Evolutionary conservation across 2,888 invertebrate species (phyloP).

Genomic region (Drosophila heteroneura): DNA sequence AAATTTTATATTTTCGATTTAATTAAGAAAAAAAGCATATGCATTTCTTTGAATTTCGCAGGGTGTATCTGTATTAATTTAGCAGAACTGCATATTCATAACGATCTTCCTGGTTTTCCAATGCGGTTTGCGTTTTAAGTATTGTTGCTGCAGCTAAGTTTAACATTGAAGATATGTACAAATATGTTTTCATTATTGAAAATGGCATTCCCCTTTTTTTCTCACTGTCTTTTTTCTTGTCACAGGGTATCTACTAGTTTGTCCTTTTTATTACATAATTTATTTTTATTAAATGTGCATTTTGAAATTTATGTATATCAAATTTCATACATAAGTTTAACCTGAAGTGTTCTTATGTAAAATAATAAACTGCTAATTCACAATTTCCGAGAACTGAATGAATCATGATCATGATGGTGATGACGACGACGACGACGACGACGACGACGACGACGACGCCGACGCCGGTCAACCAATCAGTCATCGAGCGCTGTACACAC

Average conservation of each 20-base stretch:
- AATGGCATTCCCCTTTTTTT: background rate
- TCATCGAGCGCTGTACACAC: conserved; percentile 59
- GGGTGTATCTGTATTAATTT: background rate
- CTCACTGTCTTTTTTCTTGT: background rate
- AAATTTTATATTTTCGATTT: background rate
- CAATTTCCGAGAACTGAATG: conserved; percentile 62
- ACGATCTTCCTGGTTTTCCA: too few relatives aligned
- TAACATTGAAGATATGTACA: background rate
- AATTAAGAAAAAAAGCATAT: background rate
- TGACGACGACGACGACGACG: conserved; percentile 24
- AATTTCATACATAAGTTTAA: conserved; percentile 10
- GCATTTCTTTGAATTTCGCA: background rate
- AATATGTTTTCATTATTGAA: background rate
- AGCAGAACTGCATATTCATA: too few relatives aligned
- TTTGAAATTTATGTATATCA: conserved; percentile 10
- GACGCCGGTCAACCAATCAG: conserved; percentile 55
- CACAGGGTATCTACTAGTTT: background rate
- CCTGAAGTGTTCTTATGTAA: conserved; percentile 30
- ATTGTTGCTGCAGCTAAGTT: background rate
- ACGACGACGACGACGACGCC: conserved; percentile 20
- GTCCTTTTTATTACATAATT: background rate
- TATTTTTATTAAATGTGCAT: conserved; percentile 1
- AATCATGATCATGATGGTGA: conserved; percentile 48
- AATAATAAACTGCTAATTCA: conserved; percentile 18
- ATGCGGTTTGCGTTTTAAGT: background rate